phyloP scores from a whole-genome alignment of 2,797 vertebrate genomes.

The Thripadectes ignobilis region DNA sequence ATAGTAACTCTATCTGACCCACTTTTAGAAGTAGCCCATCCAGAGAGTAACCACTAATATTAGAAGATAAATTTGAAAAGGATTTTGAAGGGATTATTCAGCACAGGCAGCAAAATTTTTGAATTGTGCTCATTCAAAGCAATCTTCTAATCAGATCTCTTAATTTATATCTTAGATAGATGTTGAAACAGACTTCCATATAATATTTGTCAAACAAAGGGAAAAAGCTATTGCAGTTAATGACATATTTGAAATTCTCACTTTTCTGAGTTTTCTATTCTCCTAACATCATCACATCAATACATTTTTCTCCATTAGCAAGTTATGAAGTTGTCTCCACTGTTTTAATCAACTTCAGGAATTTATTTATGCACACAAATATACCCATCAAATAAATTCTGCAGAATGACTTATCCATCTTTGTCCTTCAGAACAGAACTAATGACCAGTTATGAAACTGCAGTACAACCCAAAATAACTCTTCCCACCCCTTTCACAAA shows the following conservation, averaged over 20 bases:
- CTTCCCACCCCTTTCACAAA: slow-evolving; percentile 27
- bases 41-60: not conserved
- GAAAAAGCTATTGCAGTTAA: not conserved
- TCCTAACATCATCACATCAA: not conserved
- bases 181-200: not conserved
- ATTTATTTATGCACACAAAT: not conserved
- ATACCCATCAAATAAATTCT: not conserved
- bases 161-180: not conserved
- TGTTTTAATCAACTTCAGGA: not conserved
- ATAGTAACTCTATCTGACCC: not conserved
- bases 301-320: not conserved
- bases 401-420: not conserved
- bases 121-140: not conserved
- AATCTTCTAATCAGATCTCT: not conserved
- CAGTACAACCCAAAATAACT: slow-evolving; percentile 64
- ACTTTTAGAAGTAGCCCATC: not conserved
- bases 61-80: not conserved
- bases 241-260: not conserved
- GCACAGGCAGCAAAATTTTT: not conserved
- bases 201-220: not conserved
- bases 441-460: slow-evolving; percentile 62
- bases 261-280: not conserved
- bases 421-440: not conserved
- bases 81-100: not conserved
- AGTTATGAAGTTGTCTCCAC: not conserved